A percentile compares a stretch with the other conserved stretches of the same genome.
Evolutionary conservation across 2,888 invertebrate species (phyloP).

Genomic region (Catocala nupta): DNA sequence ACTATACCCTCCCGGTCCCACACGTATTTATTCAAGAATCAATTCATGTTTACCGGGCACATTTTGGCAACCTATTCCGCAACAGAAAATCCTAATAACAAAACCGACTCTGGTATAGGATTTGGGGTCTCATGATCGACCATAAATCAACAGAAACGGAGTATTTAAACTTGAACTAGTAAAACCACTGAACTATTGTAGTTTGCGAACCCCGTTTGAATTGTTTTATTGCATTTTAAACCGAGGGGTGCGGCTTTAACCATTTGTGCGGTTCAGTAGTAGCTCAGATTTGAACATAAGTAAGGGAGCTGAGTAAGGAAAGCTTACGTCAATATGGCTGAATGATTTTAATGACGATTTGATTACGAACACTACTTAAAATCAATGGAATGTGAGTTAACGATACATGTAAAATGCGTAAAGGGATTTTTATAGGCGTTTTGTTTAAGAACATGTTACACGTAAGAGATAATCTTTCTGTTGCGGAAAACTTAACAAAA

Average conservation of each 20-base stretch:
- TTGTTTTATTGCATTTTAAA: conserved; percentile 12
- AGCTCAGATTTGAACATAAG: not conserved
- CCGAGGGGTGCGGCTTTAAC: not conserved
- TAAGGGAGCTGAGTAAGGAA: not conserved
- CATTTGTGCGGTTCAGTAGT: conserved; percentile 18
- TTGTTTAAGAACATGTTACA: not conserved
- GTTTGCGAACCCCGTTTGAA: not conserved
- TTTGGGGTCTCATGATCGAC: too few species aligned
- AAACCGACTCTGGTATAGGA: too few species aligned
- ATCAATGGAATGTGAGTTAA: conserved; percentile 19
- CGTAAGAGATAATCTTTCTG: too few species aligned
- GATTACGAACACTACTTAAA: conserved; percentile 23
- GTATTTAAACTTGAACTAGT: too few species aligned
- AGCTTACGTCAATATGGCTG: conserved; percentile 8
- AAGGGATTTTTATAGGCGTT: conserved; percentile 1
- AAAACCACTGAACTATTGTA: not conserved
- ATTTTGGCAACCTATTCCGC: too few species aligned
- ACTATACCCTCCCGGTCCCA: too few species aligned
- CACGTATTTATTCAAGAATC: too few species aligned
- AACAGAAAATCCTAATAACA: too few species aligned
- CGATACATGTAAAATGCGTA: conserved; percentile 2
- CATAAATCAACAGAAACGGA: too few species aligned
- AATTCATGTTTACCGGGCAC: too few species aligned
- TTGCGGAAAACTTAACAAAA: too few species aligned
- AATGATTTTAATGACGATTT: conserved; percentile 41